These are phyloP conservation scores for Spondyliosoma cantharus DNA, from an alignment of 2,797 vertebrate genomes.

Conservation along the genomic window DNA sequence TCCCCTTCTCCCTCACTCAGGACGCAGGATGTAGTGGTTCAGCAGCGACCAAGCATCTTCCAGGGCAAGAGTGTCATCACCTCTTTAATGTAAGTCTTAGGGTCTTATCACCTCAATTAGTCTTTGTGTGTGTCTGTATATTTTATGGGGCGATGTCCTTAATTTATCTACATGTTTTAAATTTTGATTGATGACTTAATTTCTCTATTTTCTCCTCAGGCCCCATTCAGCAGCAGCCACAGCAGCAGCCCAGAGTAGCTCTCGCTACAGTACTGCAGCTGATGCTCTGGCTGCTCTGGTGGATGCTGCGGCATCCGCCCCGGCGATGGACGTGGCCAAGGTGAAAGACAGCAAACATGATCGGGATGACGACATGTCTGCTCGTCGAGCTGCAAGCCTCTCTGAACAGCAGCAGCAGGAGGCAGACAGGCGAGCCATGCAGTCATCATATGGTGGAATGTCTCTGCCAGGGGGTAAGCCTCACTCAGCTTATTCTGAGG, in stretches of 20 bases:
- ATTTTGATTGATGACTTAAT: not conserved
- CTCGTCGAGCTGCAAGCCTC: conserved; percentile 83
- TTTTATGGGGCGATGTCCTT: not conserved
- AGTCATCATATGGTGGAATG: conserved; percentile 89
- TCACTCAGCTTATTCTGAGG: conserved; percentile 87
- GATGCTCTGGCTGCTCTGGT: conserved; percentile 96
- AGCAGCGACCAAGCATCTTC: conserved; percentile 96
- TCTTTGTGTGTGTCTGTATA: not conserved
- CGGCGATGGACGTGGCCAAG: conserved; percentile 95
- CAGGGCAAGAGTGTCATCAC: conserved; percentile 98
- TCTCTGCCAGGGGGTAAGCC: conserved; percentile 90
- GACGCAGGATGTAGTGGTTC: conserved; percentile 91
- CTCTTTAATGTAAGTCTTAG: conserved; percentile 89
- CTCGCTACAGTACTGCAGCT: conserved; percentile 94
- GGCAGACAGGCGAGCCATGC: conserved; percentile 89
- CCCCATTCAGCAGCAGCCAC: conserved; percentile 74
- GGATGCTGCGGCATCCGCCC: conserved; percentile 93
- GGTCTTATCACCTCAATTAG: not conserved
- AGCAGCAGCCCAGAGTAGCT: conserved; percentile 85
- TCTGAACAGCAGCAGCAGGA: conserved; percentile 88
- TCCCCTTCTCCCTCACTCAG: conserved; percentile 93
- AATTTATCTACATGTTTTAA: not conserved
- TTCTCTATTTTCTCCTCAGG: conserved; percentile 74
- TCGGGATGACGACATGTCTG: conserved; percentile 87
- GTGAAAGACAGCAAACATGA: conserved; percentile 93